These are phyloP conservation scores for Anorthoa munda DNA, from an alignment of 2,888 invertebrate species.

Conservation along the genomic window DNA sequence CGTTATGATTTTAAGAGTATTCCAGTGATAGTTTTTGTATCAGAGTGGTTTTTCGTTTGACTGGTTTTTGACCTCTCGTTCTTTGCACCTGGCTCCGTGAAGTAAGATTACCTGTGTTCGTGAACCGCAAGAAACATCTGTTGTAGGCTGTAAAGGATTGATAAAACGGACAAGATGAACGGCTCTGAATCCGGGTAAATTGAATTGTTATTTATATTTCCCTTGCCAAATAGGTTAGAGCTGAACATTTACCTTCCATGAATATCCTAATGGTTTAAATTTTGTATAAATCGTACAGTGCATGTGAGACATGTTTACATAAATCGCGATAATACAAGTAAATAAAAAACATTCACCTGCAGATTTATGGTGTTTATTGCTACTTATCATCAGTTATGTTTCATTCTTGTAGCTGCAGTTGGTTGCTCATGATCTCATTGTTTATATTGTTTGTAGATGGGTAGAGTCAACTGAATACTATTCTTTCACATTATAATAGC, in stretches of 20 bases:
- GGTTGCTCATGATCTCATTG: slow-evolving; percentile 52
- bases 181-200: slow-evolving; percentile 95
- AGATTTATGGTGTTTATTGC: slow-evolving; percentile 20
- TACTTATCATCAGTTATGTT: slow-evolving; percentile 4
- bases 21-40: slow-evolving; percentile 78
- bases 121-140: slow-evolving; percentile 74
- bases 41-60: slow-evolving; percentile 77
- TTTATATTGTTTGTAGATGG: slow-evolving; percentile 35
- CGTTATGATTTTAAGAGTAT: slow-evolving; percentile 83
- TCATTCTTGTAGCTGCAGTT: slow-evolving; percentile 19
- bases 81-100: slow-evolving; percentile 79
- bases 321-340: slow-evolving; percentile 8
- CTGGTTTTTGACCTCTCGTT: slow-evolving; percentile 74
- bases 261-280: slow-evolving; percentile 17
- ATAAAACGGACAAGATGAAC: slow-evolving; percentile 91
- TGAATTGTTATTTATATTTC: slow-evolving; percentile 66
- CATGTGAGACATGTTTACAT: slow-evolving; percentile 26
- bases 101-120: slow-evolving; percentile 76
- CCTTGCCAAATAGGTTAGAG: slow-evolving; percentile 71
- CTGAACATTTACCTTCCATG: slow-evolving; percentile 3
- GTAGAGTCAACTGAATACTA: slow-evolving; percentile 23
- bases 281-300: slow-evolving; percentile 9
- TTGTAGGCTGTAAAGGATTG: slow-evolving; percentile 66
- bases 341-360: slow-evolving; percentile 12
- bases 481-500: not conserved